Evolutionary conservation across 2,888 invertebrate genomes (phyloP), one percentile per base, ranked within the genome.

Genomic region (Tachystola acroxantha): DNA sequence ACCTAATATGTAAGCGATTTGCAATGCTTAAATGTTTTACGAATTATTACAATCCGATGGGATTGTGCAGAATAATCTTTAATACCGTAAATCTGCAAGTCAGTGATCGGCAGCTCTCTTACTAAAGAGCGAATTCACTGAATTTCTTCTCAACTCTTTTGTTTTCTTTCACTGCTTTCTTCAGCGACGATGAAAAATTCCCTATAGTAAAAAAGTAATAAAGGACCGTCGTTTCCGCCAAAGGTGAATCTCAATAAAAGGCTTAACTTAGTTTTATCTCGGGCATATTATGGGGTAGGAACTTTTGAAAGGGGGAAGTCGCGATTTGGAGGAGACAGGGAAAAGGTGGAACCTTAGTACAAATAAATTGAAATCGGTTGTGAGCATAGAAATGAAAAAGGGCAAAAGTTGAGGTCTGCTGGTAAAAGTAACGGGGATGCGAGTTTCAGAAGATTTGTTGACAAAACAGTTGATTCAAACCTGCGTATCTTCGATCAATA

Each of bases 261-360:
- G 61, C 58, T 63, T 51, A 50, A 66, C 53, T 59, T 54, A 60
- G 61, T 60, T 64, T 53, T 53, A 50, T 53, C 50, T 46, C 52
- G 53, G 56, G 64, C 57, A 62, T 78, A 78, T 77, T 76, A 77
- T 67, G 64, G 69, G 60, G 55, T 49, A 36, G 46, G 55, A 74
- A 80, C 65, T 78, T 82, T 71, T 71, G 68, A 77, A 79, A 79
- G 79, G 78, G 82, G 77, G 65, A 62, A 72, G 64, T 57, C 61
- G 57, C 64, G 61, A 74, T 69, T 74, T 67, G 63, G 61, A 64
- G 54, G 61, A 73, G 70, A 86, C 78, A 77, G 57, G 74, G 64
- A 76, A 79, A 76, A 80, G 82, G 80, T 79, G 79, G 81, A 67
- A 59, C 78, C 66, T 66, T 54, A 53, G 61, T 55, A 48, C 51